Evolutionary conservation across 92 coral and sea anemone species (phyloP), one percentile per base, ranked within the genome.

Genomic region (Epizoanthus ramosus): DNA sequence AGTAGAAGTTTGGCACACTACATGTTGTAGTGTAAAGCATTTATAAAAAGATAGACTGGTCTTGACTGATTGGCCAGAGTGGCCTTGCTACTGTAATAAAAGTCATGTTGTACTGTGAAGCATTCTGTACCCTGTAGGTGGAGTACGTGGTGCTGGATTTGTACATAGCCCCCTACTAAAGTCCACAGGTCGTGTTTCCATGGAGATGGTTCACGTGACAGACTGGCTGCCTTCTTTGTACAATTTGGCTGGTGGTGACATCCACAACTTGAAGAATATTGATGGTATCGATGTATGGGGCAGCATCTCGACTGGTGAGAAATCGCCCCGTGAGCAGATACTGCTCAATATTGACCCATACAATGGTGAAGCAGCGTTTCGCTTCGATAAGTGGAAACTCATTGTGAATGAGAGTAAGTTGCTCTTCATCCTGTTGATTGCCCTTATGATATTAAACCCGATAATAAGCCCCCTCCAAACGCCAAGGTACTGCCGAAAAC

Each of bases 181-280:
- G 15, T 31, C 86, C 1, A 75, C 87, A 41, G 90, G 91, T 63
- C 94, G 98, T 37, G 94, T 91, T 69, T 84, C 91, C 93, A 91
- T 90, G 85, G 88, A 93, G 15, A 73, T 93, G 85, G 86, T 93
- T 86, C 98, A 93, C 79, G 98, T 87, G 75, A 88, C 91, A 8
- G 98, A 93, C 87, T 93, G 98, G 98, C 84, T 93, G 47, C 98
- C 98, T 12, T 91, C 98, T 10, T 76, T 93, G 81, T 91, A 93
- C 68, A 71, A 67, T 33, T 83, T 81, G 28, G 98, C 92, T 0
- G 98, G 98, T 22, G 98, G 98, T 8, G 90, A 93, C 79, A 64
- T 93, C 25, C 91, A 87, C 59, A 83, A 93, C 68, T 66, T 93
- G 73, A 75, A 61, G 10, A 64, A 65, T 23, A 65, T 86, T n/a